phyloP scores from a whole-genome alignment of 2,888 invertebrate genomes.

The Microplitis manilae region DNA sequence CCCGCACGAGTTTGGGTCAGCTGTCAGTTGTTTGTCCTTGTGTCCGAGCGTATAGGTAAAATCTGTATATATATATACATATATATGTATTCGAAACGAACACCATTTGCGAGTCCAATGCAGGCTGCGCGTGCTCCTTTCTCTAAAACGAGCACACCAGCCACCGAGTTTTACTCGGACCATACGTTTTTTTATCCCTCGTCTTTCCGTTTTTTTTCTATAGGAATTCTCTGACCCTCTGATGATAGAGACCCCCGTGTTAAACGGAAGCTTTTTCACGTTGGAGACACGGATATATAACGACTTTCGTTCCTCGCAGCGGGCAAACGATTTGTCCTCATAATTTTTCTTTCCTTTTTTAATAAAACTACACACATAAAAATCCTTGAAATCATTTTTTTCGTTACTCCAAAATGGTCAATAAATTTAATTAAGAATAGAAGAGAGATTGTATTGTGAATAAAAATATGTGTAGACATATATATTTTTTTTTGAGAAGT shows the following conservation, averaged over 20 bases:
- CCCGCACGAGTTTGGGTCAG: conserved; percentile 69
- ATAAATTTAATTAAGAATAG: conserved; percentile 9
- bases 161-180: conserved; percentile 55
- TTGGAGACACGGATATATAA: conserved; percentile 41
- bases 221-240: conserved; percentile 54
- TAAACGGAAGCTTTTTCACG: conserved; percentile 50
- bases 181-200: conserved; percentile 51
- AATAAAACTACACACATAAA: background rate
- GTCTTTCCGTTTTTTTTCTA: conserved; percentile 46
- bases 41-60: conserved; percentile 37
- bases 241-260: conserved; percentile 47
- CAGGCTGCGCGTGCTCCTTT: conserved; percentile 26
- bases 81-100: background rate
- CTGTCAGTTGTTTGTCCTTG: conserved; percentile 70
- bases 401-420: background rate
- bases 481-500: background rate
- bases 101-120: conserved; percentile 34
- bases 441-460: background rate
- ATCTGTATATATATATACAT: background rate
- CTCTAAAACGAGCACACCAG: conserved; percentile 41
- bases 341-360: conserved; percentile 41
- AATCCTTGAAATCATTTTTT: background rate
- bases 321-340: conserved; percentile 15
- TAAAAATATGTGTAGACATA: too few relatives aligned
- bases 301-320: conserved; percentile 42